A percentile compares a stretch with the other conserved stretches of the same genome.
Conservation (phyloP, 2,797 vertebrate species). For the Hyperoplus immaculatus region DNA sequence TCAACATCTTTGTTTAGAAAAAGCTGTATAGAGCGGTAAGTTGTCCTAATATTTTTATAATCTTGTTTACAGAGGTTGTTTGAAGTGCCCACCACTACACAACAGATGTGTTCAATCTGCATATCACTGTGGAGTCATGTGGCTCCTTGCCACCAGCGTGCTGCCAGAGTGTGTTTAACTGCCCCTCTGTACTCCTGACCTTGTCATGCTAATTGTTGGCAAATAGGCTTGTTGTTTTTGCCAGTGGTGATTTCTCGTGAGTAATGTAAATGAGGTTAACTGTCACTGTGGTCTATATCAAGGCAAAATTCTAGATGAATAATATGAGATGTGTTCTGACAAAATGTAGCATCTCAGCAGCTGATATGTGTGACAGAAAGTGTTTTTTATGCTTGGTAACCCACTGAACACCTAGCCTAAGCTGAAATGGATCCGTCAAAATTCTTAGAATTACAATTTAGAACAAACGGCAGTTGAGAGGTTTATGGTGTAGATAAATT, state of each 20-base stretch:
- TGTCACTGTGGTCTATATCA: slow-evolving; percentile 6
- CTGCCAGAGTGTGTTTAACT: slow-evolving; percentile 11
- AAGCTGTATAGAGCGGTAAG: neutral
- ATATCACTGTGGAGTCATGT: neutral
- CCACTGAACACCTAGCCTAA: neutral
- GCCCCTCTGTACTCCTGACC: neutral
- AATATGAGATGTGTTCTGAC: neutral
- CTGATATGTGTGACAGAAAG: too few relatives aligned
- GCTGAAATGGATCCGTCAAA: neutral
- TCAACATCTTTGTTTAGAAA: neutral
- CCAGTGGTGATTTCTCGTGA: neutral
- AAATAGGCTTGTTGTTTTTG: slow-evolving; percentile 6
- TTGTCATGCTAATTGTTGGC: slow-evolving; percentile 5
- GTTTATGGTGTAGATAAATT: neutral
- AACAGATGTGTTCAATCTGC: slow-evolving; percentile 11
- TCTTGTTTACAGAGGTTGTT: slow-evolving; percentile 10
- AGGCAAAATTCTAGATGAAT: slow-evolving; percentile 1
- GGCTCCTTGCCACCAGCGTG: neutral
- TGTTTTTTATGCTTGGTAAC: neutral
- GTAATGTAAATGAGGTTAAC: neutral
- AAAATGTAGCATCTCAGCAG: neutral
- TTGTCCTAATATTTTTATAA: neutral
- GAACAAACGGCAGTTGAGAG: neutral
- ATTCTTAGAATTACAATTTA: neutral
- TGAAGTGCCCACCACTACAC: neutral